phyloP scores from a whole-genome alignment of 1,140 invertebrate species.

The Cepaea nemoralis region DNA sequence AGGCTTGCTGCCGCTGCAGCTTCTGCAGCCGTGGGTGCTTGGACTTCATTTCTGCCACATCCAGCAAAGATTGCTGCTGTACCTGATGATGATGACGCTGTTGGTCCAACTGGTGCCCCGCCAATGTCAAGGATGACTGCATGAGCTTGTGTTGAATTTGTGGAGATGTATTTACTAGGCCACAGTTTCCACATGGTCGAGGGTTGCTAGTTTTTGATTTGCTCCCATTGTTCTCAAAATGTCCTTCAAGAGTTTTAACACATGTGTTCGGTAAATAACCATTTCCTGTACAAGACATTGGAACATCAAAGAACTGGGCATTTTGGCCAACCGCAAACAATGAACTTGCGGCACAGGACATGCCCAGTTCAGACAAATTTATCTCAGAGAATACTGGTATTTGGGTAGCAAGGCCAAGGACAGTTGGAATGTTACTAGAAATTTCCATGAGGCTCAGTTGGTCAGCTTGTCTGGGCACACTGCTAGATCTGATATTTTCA shows the following conservation, averaged over 20 bases:
- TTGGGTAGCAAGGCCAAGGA: background rate
- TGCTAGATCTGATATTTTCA: background rate
- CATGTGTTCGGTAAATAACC: background rate
- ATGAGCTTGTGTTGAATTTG: background rate
- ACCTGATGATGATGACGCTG: background rate
- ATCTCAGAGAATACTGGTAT: background rate
- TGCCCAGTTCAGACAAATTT: background rate
- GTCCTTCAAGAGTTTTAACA: background rate
- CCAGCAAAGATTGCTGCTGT: slow-evolving; percentile 2
- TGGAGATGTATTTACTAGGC: background rate
- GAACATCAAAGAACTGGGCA: background rate
- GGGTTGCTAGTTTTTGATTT: background rate
- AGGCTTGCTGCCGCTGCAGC: background rate
- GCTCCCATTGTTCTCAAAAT: background rate
- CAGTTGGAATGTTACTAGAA: background rate
- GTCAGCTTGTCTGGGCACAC: background rate
- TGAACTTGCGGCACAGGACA: background rate
- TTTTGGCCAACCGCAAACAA: background rate
- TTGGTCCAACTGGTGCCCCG: background rate
- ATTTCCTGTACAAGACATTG: background rate
- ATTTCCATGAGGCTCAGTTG: background rate
- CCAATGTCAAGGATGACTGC: background rate
- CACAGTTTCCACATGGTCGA: background rate
- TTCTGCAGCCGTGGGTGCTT: background rate
- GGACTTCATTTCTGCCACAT: background rate